Evolutionary conservation across 1,140 invertebrate genomes (phyloP), one percentile per base, ranked within the genome.

Genomic region (Caerostris extrusa): DNA sequence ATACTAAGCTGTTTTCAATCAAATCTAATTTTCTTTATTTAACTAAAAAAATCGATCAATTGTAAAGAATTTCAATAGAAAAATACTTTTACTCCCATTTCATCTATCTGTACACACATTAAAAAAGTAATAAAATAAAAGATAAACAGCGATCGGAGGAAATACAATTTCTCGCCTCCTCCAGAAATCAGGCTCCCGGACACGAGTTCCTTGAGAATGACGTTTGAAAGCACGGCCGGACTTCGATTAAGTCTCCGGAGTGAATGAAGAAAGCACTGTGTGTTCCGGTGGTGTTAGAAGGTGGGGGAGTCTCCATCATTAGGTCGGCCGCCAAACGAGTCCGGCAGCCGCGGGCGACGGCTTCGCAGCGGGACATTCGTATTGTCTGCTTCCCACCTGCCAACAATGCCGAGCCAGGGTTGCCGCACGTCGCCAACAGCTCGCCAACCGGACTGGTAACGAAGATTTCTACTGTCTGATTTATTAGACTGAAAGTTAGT

Each of bases 361-460:
- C 61, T 93, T 86, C 91, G n/a, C 91, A 93, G 91, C 91, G 56
- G 91, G 83, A 60, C 82, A 71, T 53, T 87, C 81, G 82, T 67
- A 87, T 87, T 93, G 82, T 87, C 61, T 83, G 55, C 64, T 93
- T 93, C 91, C 91, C 91, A 93, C 91, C 91, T 93, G 91, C 91
- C 67, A 93, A 93, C 91, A 93, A 93, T 71, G 61, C 60, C 6
- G 85, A 19, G 53, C 12, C 7, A 60, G 91, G 83, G 91, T 93
- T 93, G 55, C 83, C 77, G 12, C 14, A 57, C 17, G 4, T 64
- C 81, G 77, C 60, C 60, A 93, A 86, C 61, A n/a, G 17, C 6
- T 85, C 83, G 55, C 57, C 83, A 85, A 85, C 7, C 12, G 71
- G 34, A 10, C 34, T 34, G 64, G 3, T n/a, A 67, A 67, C 12